Evolutionary conservation across 2,113 vertebrate genomes (phyloP).

Genomic region (Antechinus stuartii): DNA sequence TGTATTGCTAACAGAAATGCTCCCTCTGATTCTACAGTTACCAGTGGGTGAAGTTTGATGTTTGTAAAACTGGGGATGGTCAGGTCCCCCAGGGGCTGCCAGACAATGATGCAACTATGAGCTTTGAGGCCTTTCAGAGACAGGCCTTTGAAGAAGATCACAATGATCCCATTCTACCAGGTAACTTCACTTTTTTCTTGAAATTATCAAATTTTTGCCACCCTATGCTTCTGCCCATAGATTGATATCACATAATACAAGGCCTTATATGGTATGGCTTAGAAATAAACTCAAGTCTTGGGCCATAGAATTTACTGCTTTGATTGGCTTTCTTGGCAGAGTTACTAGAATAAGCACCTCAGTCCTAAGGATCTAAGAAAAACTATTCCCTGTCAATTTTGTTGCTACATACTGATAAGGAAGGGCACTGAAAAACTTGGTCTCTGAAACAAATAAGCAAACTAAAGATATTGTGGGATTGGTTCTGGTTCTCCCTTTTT

Average conservation of each 20-base stretch:
- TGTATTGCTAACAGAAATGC: not conserved
- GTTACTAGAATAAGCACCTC: not conserved
- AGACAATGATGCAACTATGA: constrained; percentile 86
- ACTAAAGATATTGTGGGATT: not conserved
- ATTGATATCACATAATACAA: not conserved
- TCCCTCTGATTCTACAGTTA: constrained; percentile 83
- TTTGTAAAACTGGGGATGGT: constrained; percentile 87
- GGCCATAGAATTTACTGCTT: not conserved
- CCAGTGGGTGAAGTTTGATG: constrained; percentile 92
- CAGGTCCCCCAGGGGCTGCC: constrained; percentile 84
- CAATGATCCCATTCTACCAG: constrained; percentile 65
- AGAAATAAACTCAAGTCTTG: not conserved
- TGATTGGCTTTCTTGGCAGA: not conserved
- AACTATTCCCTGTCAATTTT: not conserved
- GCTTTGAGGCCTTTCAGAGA: constrained; percentile 90
- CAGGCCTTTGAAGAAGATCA: constrained; percentile 83
- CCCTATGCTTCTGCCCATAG: not conserved
- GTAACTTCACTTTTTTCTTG: constrained; percentile 61
- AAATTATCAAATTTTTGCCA: not conserved
- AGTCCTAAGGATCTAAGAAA: not conserved
- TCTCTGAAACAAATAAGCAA: not conserved
- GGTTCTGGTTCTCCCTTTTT: not conserved
- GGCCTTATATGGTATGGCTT: not conserved
- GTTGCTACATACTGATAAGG: not conserved
- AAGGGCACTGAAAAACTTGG: not conserved